These are phyloP conservation scores for Lasioglossum zephyrum DNA, from an alignment of 2,888 invertebrate species.

Conservation along the genomic window DNA sequence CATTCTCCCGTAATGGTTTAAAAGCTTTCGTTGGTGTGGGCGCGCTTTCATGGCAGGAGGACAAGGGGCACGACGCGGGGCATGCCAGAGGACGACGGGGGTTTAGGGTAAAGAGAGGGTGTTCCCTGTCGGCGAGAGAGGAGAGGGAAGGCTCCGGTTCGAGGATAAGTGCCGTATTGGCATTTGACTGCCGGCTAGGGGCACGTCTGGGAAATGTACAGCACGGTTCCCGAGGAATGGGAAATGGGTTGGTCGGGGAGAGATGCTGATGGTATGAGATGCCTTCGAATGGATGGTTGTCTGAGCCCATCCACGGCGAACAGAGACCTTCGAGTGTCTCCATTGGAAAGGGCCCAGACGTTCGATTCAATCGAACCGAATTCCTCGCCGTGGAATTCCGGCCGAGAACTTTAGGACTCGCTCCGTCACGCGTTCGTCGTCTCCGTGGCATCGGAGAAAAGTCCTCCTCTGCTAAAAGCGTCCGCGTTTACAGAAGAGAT, in stretches of 20 bases:
- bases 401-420: conserved; percentile 32
- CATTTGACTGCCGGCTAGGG: conserved; percentile 74
- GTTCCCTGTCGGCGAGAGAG: not conserved
- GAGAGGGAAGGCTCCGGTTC: conserved; percentile 35
- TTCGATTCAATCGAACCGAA: conserved; percentile 67
- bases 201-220: conserved; percentile 75
- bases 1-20: conserved; percentile 75
- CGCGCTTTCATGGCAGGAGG: conserved; percentile 5
- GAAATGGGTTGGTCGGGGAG: conserved; percentile 69
- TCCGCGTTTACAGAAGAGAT: not conserved
- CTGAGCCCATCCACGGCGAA: conserved; percentile 68
- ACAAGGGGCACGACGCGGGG: conserved; percentile 1
- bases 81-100: not conserved
- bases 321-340: conserved; percentile 64
- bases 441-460: conserved; percentile 39
- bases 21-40: conserved; percentile 69
- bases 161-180: conserved; percentile 76
- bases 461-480: not conserved
- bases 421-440: conserved; percentile 22
- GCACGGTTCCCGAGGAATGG: conserved; percentile 69
- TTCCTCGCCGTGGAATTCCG: conserved; percentile 65
- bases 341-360: conserved; percentile 65
- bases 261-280: conserved; percentile 71
- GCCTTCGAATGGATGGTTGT: conserved; percentile 72
- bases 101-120: not conserved